Base-by-base conservation (phyloP, 2,888 invertebrate species). In the Exocentrus adspersus region DNA sequence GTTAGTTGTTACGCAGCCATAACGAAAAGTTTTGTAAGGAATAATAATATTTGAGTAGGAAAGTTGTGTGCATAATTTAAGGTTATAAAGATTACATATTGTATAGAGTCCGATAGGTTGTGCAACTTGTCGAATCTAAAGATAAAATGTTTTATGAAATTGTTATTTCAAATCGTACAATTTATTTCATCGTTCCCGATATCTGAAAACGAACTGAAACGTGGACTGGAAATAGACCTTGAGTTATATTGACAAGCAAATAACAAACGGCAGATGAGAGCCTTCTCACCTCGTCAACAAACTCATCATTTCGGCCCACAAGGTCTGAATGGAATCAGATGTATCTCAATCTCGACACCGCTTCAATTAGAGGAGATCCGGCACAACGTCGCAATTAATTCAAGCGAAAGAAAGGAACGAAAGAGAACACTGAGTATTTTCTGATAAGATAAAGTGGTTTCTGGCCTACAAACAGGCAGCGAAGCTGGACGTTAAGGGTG, bases 301-400 rank as follows among this genome's bases (percentile, higher is more conserved):
- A 48, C 12, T 17, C 17, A 32, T 37, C 32, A 37, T 32, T 32
- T 51, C 51, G 19, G 1, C 17, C 37, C 20, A 17, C 17, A 10
- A 51, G 28, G 28, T 9, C 32, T 51, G 19, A 51, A 51, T 51
- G 37, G 37, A 51, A 28, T 51, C 51, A 16, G 51, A 51, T 48
- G 28, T 48, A 51, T 37, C 37, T 51, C 37, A 37, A 51, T 37
- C 51, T 37, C 30, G 51, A 51, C 51, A 32, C 51, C 32, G 24
- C 37, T 37, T 10, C 32, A 51, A 32, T 51, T 32, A 51, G 17
- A 51, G 51, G 12, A 51, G 19, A 51, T 51, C 51, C 51, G 14
- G 37, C 32, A 20, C 32, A 37, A 37, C 51, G 37, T 32, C 37
- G 10, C 51, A 51, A 51, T 51, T 51, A 51, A 51, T 51, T 51